phyloP scores from a whole-genome alignment of 2,797 vertebrate genomes.

The Anomalospiza imberbis region DNA sequence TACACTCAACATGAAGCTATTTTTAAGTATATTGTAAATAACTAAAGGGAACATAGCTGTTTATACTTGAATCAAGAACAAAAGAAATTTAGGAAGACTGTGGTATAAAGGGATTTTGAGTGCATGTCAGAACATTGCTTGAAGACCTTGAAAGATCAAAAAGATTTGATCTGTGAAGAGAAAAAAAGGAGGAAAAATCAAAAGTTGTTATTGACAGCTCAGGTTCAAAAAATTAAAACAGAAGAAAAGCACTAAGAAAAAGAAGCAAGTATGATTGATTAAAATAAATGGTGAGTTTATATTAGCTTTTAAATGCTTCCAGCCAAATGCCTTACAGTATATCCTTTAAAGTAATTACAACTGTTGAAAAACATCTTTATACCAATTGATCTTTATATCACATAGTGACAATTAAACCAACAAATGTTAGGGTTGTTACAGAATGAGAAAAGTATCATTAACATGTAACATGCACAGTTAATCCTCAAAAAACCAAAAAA shows the following conservation, averaged over 20 bases:
- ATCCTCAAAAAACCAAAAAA: background rate
- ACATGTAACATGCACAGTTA: background rate
- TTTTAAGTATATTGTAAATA: background rate
- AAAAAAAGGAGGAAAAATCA: background rate
- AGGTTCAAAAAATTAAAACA: background rate
- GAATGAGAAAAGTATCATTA: background rate
- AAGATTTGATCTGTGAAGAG: background rate
- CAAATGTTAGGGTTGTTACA: background rate
- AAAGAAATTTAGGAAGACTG: background rate
- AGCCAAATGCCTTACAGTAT: constrained; percentile 9
- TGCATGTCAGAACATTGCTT: background rate
- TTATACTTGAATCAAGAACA: background rate
- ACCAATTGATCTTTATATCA: background rate
- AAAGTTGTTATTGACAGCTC: background rate
- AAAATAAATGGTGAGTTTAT: constrained; percentile 1
- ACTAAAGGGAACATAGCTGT: background rate
- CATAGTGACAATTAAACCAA: background rate
- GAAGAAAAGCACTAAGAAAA: background rate
- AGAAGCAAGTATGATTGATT: background rate
- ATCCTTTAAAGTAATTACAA: background rate
- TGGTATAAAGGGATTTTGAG: background rate
- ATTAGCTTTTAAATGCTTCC: constrained; percentile 29
- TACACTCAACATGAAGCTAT: background rate
- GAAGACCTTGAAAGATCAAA: background rate
- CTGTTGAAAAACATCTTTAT: background rate